phyloP scores from a whole-genome alignment of 2,797 vertebrate genomes.

The Pogonophryne albipinna region DNA sequence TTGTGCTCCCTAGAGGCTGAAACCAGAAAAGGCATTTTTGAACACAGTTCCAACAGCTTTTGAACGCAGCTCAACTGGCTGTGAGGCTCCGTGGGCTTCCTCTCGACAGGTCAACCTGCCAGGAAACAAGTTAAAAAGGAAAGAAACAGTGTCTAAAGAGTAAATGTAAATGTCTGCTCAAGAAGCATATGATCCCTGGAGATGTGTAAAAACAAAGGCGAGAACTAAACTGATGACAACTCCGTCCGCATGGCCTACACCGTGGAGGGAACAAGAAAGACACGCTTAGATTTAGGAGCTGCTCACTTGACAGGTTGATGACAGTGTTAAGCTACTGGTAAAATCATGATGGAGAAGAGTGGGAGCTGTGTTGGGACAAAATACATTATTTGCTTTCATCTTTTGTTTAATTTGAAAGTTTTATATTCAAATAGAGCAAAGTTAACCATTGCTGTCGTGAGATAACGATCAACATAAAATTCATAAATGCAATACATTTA shows the following conservation, averaged over 20 bases:
- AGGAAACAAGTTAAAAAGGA: conserved; percentile 70
- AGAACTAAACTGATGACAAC: conserved; percentile 82
- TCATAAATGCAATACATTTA: neutral
- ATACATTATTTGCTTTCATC: neutral
- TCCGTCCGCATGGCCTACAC: conserved; percentile 56
- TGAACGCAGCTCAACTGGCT: conserved; percentile 71
- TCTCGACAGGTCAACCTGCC: conserved; percentile 77
- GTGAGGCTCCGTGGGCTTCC: conserved; percentile 62
- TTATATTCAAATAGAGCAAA: neutral
- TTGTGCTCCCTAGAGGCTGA: conserved; percentile 62
- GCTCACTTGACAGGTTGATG: conserved; percentile 71
- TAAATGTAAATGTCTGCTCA: conserved; percentile 78
- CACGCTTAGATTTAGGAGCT: conserved; percentile 61
- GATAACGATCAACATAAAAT: neutral
- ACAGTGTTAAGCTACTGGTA: conserved; percentile 53
- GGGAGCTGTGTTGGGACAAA: conserved; percentile 14
- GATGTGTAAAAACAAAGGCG: conserved; percentile 80
- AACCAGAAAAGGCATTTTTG: conserved; percentile 68
- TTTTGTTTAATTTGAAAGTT: neutral
- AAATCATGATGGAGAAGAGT: conserved; percentile 50
- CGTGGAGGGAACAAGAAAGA: conserved; percentile 49
- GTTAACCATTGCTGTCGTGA: neutral
- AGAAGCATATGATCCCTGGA: conserved; percentile 71
- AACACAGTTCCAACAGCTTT: conserved; percentile 65
- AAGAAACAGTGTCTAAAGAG: conserved; percentile 56